Evolutionary conservation across 2,113 vertebrate species (phyloP).

Genomic region (Cololabis saira): DNA sequence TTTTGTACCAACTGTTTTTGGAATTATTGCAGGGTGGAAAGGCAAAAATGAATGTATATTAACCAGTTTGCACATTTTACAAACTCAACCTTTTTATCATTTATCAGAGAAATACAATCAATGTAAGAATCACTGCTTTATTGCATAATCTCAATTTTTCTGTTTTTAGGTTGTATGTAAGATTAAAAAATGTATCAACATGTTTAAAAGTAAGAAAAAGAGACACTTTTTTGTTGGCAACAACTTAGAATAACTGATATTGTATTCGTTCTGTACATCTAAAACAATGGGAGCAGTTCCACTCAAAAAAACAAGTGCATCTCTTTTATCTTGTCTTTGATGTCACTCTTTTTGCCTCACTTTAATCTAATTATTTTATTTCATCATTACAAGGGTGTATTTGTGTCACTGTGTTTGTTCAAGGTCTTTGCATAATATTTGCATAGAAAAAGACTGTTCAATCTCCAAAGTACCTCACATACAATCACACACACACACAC

Average conservation of each 20-base stretch:
- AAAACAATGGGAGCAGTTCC: slow-evolving; percentile 16
- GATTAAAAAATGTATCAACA: too few relatives aligned
- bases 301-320: slow-evolving; percentile 18
- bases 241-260: not conserved
- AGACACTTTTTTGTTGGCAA: not conserved
- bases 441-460: slow-evolving; percentile 40
- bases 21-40: too few relatives aligned
- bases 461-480: slow-evolving; percentile 20
- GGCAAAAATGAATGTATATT: too few relatives aligned
- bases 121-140: too few relatives aligned
- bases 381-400: slow-evolving; percentile 19
- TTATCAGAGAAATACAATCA: too few relatives aligned
- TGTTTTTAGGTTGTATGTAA: too few relatives aligned
- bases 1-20: too few relatives aligned
- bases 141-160: too few relatives aligned
- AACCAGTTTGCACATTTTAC: too few relatives aligned
- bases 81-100: too few relatives aligned
- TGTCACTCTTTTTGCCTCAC: slow-evolving; percentile 15
- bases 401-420: slow-evolving; percentile 30
- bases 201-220: not conserved
- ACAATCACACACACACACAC: not conserved
- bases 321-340: slow-evolving; percentile 48
- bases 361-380: slow-evolving; percentile 38
- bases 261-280: slow-evolving; percentile 25
- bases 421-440: slow-evolving; percentile 37